phyloP scores from a whole-genome alignment of 2,888 invertebrate genomes.

The Scaptomyza cyrtandrae region DNA sequence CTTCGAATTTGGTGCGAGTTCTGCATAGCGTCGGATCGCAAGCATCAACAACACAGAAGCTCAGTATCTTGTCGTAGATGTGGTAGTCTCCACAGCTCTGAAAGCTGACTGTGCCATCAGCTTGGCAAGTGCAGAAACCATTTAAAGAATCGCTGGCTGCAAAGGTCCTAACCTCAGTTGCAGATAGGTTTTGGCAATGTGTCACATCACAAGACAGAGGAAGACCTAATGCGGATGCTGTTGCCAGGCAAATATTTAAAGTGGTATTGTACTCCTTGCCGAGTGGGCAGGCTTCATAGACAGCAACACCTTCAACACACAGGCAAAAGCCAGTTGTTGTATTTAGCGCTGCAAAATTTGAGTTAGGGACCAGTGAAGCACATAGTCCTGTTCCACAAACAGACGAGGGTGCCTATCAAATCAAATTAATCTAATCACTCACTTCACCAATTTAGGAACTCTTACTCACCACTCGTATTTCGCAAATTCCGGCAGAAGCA shows the following conservation, averaged over 20 bases:
- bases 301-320: conserved; percentile 30
- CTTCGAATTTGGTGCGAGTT: conserved; percentile 20
- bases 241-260: neutral
- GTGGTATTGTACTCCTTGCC: conserved; percentile 4
- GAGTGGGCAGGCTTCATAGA: conserved; percentile 24
- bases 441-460: neutral
- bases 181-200: conserved; percentile 20
- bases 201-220: conserved; percentile 33
- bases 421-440: neutral
- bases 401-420: conserved; percentile 42
- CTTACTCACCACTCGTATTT: conserved; percentile 27
- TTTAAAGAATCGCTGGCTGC: conserved; percentile 10
- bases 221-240: neutral
- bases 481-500: conserved; percentile 35
- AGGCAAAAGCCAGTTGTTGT: conserved; percentile 45
- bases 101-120: conserved; percentile 22
- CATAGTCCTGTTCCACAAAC: conserved; percentile 43
- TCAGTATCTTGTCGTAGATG: conserved; percentile 22
- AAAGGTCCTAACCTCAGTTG: conserved; percentile 3
- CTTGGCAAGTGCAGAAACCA: conserved; percentile 38
- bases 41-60: conserved; percentile 28
- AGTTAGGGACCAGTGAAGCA: neutral
- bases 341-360: conserved; percentile 35
- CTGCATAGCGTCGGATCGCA: conserved; percentile 47
- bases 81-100: conserved; percentile 23